Evolutionary conservation across 2,888 invertebrate genomes (phyloP).

Genomic region (Aromia moschata): DNA sequence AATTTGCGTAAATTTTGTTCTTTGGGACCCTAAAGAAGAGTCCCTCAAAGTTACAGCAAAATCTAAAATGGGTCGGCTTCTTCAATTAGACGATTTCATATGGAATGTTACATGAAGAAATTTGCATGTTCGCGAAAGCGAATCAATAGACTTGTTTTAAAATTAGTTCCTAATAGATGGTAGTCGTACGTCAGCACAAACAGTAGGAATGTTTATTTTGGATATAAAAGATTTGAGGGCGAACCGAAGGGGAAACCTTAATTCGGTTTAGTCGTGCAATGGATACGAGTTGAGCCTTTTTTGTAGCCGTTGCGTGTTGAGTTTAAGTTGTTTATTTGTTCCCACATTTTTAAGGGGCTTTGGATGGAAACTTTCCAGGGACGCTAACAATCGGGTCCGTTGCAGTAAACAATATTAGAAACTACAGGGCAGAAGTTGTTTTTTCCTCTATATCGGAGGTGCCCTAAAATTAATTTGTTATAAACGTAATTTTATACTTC

Average conservation of each 20-base stretch:
- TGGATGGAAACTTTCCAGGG: neutral
- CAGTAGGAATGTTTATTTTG: neutral
- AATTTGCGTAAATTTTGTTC: too few species aligned
- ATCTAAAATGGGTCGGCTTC: too few species aligned
- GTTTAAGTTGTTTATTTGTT: neutral
- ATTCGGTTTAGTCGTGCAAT: neutral
- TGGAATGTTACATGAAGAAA: too few species aligned
- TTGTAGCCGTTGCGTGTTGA: neutral
- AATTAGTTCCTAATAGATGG: neutral
- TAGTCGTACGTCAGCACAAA: neutral
- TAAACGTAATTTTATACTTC: too few species aligned
- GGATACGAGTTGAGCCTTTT: neutral
- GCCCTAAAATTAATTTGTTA: too few species aligned
- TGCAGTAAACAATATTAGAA: too few species aligned
- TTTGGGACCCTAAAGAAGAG: too few species aligned
- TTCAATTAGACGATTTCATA: too few species aligned
- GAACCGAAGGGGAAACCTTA: neutral
- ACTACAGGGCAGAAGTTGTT: too few species aligned
- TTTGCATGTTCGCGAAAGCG: neutral
- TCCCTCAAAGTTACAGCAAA: too few species aligned
- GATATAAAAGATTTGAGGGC: neutral
- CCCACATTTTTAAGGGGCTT: neutral
- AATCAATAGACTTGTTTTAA: neutral
- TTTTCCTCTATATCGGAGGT: too few species aligned
- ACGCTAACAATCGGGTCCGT: too few species aligned